Base-by-base conservation (phyloP, 2,797 vertebrate genomes). In the Sebastiscus tertius region DNA sequence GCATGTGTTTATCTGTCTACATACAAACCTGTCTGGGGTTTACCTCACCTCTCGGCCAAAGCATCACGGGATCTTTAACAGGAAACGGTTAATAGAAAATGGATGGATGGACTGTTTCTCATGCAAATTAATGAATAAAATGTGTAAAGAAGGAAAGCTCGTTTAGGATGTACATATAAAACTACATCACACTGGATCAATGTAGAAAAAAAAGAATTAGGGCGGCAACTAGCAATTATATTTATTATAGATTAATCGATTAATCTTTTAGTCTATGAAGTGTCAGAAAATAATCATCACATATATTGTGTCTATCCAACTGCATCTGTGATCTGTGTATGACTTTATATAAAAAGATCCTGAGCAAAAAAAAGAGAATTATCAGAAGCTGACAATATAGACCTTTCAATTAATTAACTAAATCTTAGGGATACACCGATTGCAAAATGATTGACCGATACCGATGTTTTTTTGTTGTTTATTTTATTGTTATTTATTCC, bases 21-120 rank as follows among this genome's bases (percentile, higher is more conserved):
- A 39, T 9, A 71, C 52, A 80, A 61, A 80, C 58, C 29, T 63
- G 60, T 75, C 33, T 29, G 64, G 20, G 58, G n/a, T 81, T 8
- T 33, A 42, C 24, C 1, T 13, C 16, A 29, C 1, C 24, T 14
- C 18, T 27, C 4, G 1, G 14, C 22, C 29, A 7, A 2, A 29
- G 58, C 46, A 75, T 60, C 58, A 20, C 24, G 29, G 75, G 54
- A 68, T 42, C 20, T 42, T 46, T 46, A 46, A 18, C 16, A 6
- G 42, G 14, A 66, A 18, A 1, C 22, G 0, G 8, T 20, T 4
- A 0, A 4, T 3, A 16, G 42, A 33, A 34, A 70, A 11, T 39
- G 34, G 13, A 73, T 31, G 2, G 4, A 62, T 24, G 2, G 5
- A n/a, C 22, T 33, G 7, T 33, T 73, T 62, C 24, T 24, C 2